Percentiles rank a stretch among this genome's conserved stretches.
Evolutionary conservation across 2,113 vertebrate genomes (phyloP).

Genomic region (Columba janthina): DNA sequence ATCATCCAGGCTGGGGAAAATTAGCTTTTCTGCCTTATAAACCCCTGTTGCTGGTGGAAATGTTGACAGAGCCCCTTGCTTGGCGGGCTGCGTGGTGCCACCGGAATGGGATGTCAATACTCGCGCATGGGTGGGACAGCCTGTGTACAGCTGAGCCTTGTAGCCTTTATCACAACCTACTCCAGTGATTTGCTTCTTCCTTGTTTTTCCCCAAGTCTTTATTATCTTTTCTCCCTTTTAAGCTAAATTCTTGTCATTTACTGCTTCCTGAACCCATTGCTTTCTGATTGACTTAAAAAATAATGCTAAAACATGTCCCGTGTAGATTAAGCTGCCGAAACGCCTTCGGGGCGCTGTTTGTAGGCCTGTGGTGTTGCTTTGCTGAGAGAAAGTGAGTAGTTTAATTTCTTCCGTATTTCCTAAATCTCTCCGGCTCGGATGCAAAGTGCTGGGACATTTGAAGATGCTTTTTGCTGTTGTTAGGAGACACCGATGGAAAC

Average conservation of each 20-base stretch:
- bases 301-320: background rate
- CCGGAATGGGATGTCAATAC: background rate
- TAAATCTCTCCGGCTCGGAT: slow-evolving; percentile 43
- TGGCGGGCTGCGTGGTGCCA: background rate
- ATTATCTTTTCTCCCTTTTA: slow-evolving; percentile 59
- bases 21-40: slow-evolving; percentile 14
- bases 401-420: slow-evolving; percentile 76
- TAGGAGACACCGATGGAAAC: background rate
- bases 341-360: slow-evolving; percentile 65
- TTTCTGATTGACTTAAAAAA: slow-evolving; percentile 59
- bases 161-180: slow-evolving; percentile 23
- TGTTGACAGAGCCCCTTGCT: slow-evolving; percentile 47
- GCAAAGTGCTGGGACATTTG: slow-evolving; percentile 31
- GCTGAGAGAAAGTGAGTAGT: slow-evolving; percentile 71
- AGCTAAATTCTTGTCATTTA: slow-evolving; percentile 67
- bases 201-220: background rate
- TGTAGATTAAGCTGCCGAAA: slow-evolving; percentile 70
- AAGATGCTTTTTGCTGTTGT: slow-evolving; percentile 58
- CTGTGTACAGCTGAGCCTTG: slow-evolving; percentile 31
- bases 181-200: slow-evolving; percentile 15
- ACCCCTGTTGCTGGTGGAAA: slow-evolving; percentile 39
- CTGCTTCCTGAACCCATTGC: slow-evolving; percentile 59
- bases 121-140: slow-evolving; percentile 1
- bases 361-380: slow-evolving; percentile 59
- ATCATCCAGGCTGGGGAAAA: slow-evolving; percentile 39